A percentile compares a stretch with the other conserved stretches of the same genome.
These are phyloP conservation scores for Xestia ashworthii DNA, from an alignment of 2,888 invertebrate genomes.

Conservation along the genomic window DNA sequence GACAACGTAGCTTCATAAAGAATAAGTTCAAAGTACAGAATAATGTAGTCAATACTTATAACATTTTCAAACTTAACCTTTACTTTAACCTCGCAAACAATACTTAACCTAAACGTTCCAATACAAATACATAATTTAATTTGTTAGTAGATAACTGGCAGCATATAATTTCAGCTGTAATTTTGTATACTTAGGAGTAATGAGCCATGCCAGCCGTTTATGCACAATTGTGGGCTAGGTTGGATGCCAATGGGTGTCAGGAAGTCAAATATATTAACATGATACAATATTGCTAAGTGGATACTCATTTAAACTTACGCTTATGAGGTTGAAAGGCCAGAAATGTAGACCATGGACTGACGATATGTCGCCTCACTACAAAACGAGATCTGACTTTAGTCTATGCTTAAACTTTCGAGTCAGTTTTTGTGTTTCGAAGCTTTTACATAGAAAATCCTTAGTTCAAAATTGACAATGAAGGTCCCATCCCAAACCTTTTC, in stretches of 20 bases:
- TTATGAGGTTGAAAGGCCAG: background rate
- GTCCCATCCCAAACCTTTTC: no score
- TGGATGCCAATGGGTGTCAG: constrained; percentile 30
- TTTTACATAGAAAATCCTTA: background rate
- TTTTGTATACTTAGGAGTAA: constrained; percentile 40
- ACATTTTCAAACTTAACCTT: constrained; percentile 2
- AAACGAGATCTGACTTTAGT: background rate
- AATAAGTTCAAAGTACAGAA: background rate
- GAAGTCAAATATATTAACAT: constrained; percentile 53
- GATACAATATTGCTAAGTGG: constrained; percentile 47
- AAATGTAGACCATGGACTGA: background rate
- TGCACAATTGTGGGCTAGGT: constrained; percentile 32
- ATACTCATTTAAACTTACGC: constrained; percentile 1
- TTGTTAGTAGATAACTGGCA: constrained; percentile 26
- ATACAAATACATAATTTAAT: constrained; percentile 43
- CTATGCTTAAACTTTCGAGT: background rate
- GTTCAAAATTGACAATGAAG: background rate
- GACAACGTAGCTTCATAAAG: background rate
- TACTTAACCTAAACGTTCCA: constrained; percentile 26
- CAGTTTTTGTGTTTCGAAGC: background rate
- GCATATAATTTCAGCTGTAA: constrained; percentile 37
- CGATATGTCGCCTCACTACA: background rate
- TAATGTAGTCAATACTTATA: background rate
- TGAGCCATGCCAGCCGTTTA: constrained; percentile 19
- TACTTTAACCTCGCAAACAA: background rate